Evolutionary conservation across 2,888 invertebrate genomes (phyloP).

Genomic region (Ceraclea dissimilis): DNA sequence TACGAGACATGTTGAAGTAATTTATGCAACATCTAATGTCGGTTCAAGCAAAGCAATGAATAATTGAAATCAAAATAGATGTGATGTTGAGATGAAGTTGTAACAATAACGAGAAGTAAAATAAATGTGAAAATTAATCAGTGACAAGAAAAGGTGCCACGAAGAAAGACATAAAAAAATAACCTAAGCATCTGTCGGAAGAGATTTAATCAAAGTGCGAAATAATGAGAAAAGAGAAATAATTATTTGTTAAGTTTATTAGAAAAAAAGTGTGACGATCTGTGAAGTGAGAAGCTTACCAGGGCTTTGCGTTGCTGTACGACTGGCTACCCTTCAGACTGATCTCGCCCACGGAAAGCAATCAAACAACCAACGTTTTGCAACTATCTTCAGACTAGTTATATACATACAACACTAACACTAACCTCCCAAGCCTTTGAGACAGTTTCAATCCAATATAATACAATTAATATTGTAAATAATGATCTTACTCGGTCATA

Average conservation of each 20-base stretch:
- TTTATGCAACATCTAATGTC: too few relatives aligned
- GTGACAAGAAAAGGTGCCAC: too few relatives aligned
- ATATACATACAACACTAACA: conserved; percentile 6
- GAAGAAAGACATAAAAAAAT: too few relatives aligned
- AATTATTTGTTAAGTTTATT: neutral
- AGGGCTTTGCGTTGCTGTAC: conserved; percentile 52
- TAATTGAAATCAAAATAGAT: too few relatives aligned
- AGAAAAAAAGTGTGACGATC: conserved; percentile 33
- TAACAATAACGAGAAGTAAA: too few relatives aligned
- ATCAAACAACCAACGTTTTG: conserved; percentile 26
- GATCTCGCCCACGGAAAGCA: conserved; percentile 30
- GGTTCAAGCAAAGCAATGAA: too few relatives aligned
- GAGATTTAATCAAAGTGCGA: neutral
- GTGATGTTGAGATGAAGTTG: too few relatives aligned
- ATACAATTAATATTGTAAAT: neutral
- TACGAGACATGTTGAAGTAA: too few relatives aligned
- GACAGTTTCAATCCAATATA: neutral
- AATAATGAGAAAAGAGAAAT: neutral
- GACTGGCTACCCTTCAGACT: conserved; percentile 51
- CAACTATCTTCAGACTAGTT: conserved; percentile 17
- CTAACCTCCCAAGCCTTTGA: neutral
- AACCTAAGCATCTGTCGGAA: too few relatives aligned
- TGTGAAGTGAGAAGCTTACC: conserved; percentile 39
- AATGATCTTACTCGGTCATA: too few relatives aligned
- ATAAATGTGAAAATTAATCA: too few relatives aligned